Percentiles rank a stretch among this genome's conserved stretches.
These are phyloP conservation scores for Tachyglossus aculeatus DNA, from an alignment of 2,797 vertebrate species.

Conservation along the genomic window DNA sequence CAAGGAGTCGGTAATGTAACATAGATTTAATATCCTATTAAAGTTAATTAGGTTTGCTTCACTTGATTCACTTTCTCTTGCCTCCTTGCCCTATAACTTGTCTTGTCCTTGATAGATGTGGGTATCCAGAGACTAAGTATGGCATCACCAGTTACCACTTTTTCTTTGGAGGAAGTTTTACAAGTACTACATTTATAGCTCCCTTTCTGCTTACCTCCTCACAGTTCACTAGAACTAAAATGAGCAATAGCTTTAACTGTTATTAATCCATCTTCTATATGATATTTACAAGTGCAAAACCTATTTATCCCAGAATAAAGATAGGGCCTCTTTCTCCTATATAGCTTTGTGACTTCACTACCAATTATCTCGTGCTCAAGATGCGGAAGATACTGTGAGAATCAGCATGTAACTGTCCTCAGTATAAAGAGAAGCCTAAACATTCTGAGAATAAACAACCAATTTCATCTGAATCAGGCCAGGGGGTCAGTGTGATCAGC, in stretches of 20 bases:
- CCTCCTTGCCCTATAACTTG: constrained; percentile 16
- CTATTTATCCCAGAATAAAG: background rate
- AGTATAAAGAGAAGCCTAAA: constrained; percentile 28
- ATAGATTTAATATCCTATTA: constrained; percentile 36
- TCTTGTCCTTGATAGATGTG: constrained; percentile 39
- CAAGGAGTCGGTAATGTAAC: constrained; percentile 2
- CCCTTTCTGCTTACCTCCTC: background rate
- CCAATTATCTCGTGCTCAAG: constrained; percentile 32
- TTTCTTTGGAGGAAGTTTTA: constrained; percentile 15
- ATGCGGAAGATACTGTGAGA: constrained; percentile 22
- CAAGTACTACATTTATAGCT: constrained; percentile 21
- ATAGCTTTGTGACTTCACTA: constrained; percentile 29
- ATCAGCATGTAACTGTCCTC: constrained; percentile 15
- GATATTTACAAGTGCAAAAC: constrained; percentile 14
- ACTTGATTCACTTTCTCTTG: constrained; percentile 29
- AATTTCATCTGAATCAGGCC: constrained; percentile 3
- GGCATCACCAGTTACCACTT: background rate
- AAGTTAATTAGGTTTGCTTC: constrained; percentile 47
- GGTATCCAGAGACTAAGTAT: constrained; percentile 22
- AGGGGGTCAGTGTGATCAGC: constrained; percentile 28
- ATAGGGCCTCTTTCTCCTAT: constrained; percentile 10
- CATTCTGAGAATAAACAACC: background rate
- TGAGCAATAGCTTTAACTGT: constrained; percentile 3
- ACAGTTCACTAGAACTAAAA: constrained; percentile 6
- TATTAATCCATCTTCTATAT: constrained; percentile 17